These are phyloP conservation scores for Lymantria monacha DNA, from an alignment of 2,888 invertebrate species.

Conservation along the genomic window DNA sequence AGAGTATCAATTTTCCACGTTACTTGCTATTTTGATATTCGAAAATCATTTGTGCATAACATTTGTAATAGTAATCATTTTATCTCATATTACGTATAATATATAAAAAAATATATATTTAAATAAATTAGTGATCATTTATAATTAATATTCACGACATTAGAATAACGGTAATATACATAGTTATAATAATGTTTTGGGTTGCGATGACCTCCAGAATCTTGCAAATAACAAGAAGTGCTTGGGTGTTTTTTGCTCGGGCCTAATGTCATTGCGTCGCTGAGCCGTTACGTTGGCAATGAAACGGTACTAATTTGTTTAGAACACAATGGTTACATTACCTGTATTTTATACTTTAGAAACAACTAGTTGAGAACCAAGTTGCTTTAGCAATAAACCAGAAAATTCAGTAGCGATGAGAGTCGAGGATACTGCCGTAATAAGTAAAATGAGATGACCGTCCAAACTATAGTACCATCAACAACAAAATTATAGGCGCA, in stretches of 20 bases:
- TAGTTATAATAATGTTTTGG: background rate
- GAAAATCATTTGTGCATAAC: background rate
- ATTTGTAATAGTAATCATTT: too few relatives aligned
- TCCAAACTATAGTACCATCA: background rate
- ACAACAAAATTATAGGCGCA: background rate
- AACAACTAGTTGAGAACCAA: background rate
- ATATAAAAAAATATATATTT: too few relatives aligned
- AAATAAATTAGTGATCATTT: too few relatives aligned
- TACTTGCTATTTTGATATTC: slow-evolving; percentile 26
- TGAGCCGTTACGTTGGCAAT: slow-evolving; percentile 19
- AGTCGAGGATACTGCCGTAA: background rate
- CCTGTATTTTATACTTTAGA: background rate
- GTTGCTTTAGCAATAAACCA: background rate
- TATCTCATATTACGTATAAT: too few relatives aligned
- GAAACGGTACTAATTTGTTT: slow-evolving; percentile 28
- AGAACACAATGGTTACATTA: background rate
- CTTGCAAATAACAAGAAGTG: slow-evolving; percentile 16
- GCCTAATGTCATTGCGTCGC: slow-evolving; percentile 18
- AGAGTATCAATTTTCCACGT: slow-evolving; percentile 37
- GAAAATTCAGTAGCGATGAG: background rate
- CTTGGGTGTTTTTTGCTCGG: slow-evolving; percentile 18
- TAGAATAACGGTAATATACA: background rate
- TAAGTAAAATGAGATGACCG: background rate
- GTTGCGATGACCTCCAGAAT: slow-evolving; percentile 27
- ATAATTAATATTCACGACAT: too few relatives aligned